Conservation (phyloP, 2,888 invertebrate species). For the Hirtodrosophila confusa region DNA sequence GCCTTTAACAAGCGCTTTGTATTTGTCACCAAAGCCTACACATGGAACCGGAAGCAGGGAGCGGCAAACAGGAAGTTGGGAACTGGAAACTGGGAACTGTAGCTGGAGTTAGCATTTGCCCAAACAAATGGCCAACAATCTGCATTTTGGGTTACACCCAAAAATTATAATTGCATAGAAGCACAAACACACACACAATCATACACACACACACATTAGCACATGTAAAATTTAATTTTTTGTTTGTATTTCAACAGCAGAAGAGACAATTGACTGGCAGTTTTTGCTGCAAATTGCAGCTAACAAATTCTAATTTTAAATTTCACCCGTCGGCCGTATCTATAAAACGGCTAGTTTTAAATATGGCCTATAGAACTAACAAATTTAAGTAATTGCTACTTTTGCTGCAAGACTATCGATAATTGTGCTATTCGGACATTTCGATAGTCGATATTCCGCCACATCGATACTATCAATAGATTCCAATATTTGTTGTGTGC, state of each 20-base stretch:
- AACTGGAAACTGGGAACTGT: constrained; percentile 15
- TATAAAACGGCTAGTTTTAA: too few relatives aligned
- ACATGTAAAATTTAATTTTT: constrained; percentile 28
- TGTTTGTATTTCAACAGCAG: constrained; percentile 23
- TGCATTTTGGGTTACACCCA: constrained; percentile 63
- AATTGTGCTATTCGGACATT: too few relatives aligned
- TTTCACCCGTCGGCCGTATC: too few relatives aligned
- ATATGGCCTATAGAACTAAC: too few relatives aligned
- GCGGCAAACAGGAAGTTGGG: not conserved
- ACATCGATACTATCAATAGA: too few relatives aligned
- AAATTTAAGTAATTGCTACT: too few relatives aligned
- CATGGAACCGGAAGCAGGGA: constrained; percentile 18
- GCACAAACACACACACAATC: constrained; percentile 27
- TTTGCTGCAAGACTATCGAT: too few relatives aligned
- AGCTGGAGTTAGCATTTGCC: constrained; percentile 46
- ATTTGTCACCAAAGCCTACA: constrained; percentile 61
- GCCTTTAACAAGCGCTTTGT: constrained; percentile 59
- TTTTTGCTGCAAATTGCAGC: not conserved
- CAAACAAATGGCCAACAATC: constrained; percentile 71
- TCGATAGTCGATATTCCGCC: too few relatives aligned
- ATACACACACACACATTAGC: constrained; percentile 4
- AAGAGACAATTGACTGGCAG: constrained; percentile 35
- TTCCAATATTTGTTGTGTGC: too few relatives aligned
- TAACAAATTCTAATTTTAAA: too few relatives aligned
- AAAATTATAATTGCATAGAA: constrained; percentile 69